phyloP scores from a whole-genome alignment of 2,797 vertebrate species.

The Rhynchonycteris naso region DNA sequence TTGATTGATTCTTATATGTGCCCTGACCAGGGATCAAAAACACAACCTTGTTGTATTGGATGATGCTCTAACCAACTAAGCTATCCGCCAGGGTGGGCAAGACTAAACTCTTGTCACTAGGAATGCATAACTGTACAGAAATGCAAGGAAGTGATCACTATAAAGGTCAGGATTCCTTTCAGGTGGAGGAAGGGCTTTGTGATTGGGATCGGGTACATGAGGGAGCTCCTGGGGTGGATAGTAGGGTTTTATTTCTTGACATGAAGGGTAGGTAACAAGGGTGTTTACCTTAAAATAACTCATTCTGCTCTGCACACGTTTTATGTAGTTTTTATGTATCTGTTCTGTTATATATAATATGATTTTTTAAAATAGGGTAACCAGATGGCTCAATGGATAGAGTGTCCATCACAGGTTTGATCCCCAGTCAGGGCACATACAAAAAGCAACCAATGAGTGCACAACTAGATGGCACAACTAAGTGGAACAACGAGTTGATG shows the following conservation, averaged over 20 bases:
- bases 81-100: neutral
- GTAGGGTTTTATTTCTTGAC: neutral
- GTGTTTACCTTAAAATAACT: neutral
- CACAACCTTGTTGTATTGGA: too few relatives aligned
- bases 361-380: neutral
- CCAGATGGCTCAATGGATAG: too few relatives aligned
- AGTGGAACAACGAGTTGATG: too few relatives aligned
- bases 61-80: too few relatives aligned
- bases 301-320: neutral
- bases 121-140: neutral
- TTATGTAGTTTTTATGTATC: neutral
- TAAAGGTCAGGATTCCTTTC: neutral
- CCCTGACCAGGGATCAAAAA: too few relatives aligned
- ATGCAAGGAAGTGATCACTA: neutral
- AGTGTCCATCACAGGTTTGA: too few relatives aligned
- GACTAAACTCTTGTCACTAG: neutral
- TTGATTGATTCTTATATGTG: too few relatives aligned
- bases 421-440: too few relatives aligned
- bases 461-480: too few relatives aligned
- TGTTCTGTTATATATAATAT: neutral
- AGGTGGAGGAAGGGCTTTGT: neutral
- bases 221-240: neutral
- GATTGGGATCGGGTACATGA: neutral
- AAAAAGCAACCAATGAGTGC: too few relatives aligned
- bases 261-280: neutral